A percentile compares a stretch with the other conserved stretches of the same genome.
Conservation (phyloP, 2,113 vertebrate genomes). For the human (Homo sapiens) region DNA sequence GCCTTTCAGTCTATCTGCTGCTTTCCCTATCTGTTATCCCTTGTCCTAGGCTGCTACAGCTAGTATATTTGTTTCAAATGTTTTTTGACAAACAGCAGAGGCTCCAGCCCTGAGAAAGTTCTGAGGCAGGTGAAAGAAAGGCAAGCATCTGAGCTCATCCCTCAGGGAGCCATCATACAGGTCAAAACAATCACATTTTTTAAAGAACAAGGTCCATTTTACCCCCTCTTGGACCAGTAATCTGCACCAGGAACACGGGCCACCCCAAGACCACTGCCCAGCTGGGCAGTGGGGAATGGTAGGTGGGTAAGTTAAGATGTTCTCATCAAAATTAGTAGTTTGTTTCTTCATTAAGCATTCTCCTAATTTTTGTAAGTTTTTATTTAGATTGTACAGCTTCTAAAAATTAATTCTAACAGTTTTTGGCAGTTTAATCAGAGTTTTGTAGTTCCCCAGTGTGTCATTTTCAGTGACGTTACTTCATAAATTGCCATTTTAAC, state of each 20-base stretch:
- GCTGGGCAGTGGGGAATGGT: background rate
- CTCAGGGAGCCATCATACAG: background rate
- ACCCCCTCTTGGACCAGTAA: background rate
- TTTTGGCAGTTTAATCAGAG: background rate
- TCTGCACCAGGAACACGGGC: background rate
- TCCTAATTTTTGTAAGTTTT: constrained; percentile 11
- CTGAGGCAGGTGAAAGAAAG: background rate
- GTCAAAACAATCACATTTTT: background rate
- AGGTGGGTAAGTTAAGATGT: constrained; percentile 28
- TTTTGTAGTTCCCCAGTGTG: background rate
- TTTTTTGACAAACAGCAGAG: background rate
- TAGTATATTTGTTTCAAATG: constrained; percentile 7
- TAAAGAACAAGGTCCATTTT: background rate
- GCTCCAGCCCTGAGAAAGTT: background rate
- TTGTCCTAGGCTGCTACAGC: background rate
- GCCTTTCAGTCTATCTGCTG: background rate
- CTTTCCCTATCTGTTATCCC: background rate
- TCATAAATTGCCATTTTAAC: constrained; percentile 17
- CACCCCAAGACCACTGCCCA: background rate
- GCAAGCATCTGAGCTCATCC: background rate
- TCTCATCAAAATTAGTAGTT: background rate
- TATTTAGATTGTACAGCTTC: constrained; percentile 21
- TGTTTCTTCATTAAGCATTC: constrained; percentile 30
- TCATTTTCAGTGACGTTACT: background rate
- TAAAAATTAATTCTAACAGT: constrained; percentile 4